Base-by-base conservation (phyloP, 2,797 vertebrate genomes). In the Darevskia nairensis region DNA sequence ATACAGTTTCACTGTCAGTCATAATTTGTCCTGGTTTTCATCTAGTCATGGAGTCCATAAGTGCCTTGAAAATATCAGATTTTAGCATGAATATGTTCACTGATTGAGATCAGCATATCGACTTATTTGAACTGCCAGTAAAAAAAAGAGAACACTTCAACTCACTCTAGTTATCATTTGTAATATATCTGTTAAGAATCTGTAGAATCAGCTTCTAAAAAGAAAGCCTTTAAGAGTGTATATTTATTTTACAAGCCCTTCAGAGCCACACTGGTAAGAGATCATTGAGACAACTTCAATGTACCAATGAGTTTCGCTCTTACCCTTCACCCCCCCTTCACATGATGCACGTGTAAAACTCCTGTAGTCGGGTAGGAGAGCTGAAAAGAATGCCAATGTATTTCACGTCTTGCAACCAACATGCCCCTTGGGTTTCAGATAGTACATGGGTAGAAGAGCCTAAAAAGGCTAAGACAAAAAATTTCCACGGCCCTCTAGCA, bases 41-140 rank as follows among this genome's bases (percentile, higher is more conserved):
- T 96, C 95, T 96, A 96, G 97, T 97, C 96, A 97, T 87, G 81
- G 96, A 96, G 96, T 98, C 96, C 97, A 96, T 97, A 97, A 98
- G 98, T 99, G 98, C 98, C 98, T 99, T 99, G 95, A 95, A 55
- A 97, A 95, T 96, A 96, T 95, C 96, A 96, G 96, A 96, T 96
- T 97, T 97, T 96, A 96, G 97, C 94, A 95, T 81, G 89, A 96
- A 90, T 96, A 94, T 94, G 94, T 97, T 96, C 95, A 95, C 95
- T 95, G 95, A 97, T 96, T 96, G 96, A 96, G 95, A 87, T 95
- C 96, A 96, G 95, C 94, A 93, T 94, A 95, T 95, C 95, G 95
- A 77, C 96, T 93, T 96, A 95, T 98, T 98, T 97, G 96, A 97
- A 94, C 95, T 97, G 94, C 92, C 96, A 98, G 98, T 98, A 97